Percentiles rank a stretch among this genome's conserved stretches.
These are phyloP conservation scores for Plebejus argus DNA, from an alignment of 2,888 invertebrate species.

Conservation along the genomic window DNA sequence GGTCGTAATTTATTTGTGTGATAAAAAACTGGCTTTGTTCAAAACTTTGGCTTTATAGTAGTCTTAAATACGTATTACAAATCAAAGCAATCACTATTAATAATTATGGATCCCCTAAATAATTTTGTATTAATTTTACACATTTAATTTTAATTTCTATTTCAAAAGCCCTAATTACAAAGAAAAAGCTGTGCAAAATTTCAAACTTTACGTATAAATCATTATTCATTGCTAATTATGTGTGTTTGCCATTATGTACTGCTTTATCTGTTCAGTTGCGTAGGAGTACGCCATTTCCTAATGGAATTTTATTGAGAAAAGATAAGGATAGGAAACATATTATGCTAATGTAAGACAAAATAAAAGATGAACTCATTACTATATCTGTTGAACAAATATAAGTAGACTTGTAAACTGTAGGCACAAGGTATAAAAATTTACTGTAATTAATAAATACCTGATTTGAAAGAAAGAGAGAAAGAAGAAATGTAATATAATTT, in stretches of 20 bases:
- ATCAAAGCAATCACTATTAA: background rate
- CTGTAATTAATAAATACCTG: background rate
- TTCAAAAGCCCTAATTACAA: background rate
- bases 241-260: background rate
- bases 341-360: constrained; percentile 20
- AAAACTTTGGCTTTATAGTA: background rate
- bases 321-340: constrained; percentile 24
- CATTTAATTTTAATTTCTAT: too few relatives aligned
- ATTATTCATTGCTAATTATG: background rate
- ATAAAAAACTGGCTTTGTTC: background rate
- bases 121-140: too few relatives aligned
- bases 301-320: constrained; percentile 26
- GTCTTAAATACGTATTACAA: too few relatives aligned
- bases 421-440: background rate
- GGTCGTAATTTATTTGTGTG: background rate
- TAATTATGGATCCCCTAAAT: too few relatives aligned
- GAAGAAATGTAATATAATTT: background rate
- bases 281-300: constrained; percentile 25
- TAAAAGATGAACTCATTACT: constrained; percentile 16
- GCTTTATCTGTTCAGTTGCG: background rate
- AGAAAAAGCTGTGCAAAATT: background rate
- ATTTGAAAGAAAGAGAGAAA: too few relatives aligned
- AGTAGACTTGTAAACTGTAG: background rate
- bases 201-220: background rate
- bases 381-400: background rate